Conservation (phyloP, 2,797 vertebrate species). For the Delichon dasypus region DNA sequence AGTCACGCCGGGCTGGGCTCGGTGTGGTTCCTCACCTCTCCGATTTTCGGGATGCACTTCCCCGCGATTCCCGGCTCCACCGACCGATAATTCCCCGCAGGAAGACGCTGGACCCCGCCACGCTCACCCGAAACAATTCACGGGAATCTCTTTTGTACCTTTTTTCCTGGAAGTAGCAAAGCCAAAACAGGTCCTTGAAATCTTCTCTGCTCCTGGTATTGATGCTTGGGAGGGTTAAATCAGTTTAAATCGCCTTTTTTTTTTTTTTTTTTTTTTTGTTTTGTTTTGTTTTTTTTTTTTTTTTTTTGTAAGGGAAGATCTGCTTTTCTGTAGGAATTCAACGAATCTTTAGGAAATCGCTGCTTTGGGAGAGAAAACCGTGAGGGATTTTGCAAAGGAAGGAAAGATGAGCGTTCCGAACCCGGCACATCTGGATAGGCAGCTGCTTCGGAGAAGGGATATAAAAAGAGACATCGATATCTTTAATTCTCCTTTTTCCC, state of each 20-base stretch:
- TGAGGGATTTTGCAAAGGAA: neutral
- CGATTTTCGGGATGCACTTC: neutral
- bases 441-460: neutral
- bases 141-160: neutral
- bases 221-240: neutral
- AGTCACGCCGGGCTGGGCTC: neutral
- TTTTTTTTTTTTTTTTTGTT: neutral
- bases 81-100: neutral
- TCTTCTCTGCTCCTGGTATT: neutral
- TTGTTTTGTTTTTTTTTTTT: neutral
- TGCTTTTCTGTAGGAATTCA: neutral
- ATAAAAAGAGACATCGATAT: neutral
- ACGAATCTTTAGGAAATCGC: neutral
- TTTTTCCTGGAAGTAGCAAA: neutral
- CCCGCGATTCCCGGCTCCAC: neutral
- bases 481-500: neutral
- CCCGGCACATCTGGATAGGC: neutral
- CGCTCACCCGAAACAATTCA: neutral
- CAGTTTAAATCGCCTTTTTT: neutral
- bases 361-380: neutral
- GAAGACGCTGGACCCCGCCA: neutral
- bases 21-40: neutral
- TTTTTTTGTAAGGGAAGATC: neutral
- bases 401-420: neutral
- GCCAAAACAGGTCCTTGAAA: neutral